Evolutionary conservation across 53 echinoderm and acorn worm species (phyloP).

Genomic region (Echinometra lucunter): DNA sequence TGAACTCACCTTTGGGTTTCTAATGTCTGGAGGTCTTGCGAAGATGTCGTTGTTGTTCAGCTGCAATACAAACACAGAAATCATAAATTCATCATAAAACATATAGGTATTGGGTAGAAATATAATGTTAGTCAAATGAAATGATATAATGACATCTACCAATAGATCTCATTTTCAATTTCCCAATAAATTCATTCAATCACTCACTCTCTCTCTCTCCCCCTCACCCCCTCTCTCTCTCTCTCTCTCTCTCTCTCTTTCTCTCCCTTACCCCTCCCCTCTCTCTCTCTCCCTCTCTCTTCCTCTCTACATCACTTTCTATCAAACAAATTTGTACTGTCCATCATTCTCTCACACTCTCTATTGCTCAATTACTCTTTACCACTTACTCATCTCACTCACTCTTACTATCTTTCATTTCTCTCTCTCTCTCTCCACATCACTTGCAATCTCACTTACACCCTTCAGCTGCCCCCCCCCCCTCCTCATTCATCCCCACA

Average conservation of each 20-base stretch:
- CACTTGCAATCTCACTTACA: background rate
- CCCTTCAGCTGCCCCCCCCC: no score
- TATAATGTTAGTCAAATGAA: no score
- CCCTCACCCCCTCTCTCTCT: background rate
- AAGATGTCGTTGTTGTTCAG: conserved; percentile 87
- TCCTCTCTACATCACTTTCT: background rate
- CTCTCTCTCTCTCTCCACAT: background rate
- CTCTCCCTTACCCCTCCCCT: background rate
- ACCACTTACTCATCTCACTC: background rate
- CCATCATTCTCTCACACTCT: background rate
- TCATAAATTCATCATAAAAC: background rate
- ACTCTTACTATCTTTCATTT: no score
- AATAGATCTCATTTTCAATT: no score
- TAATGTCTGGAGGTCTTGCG: conserved; percentile 91
- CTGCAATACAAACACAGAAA: conserved; percentile 64
- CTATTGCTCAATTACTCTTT: background rate
- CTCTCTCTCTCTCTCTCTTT: background rate
- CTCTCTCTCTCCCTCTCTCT: background rate
- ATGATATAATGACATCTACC: no score
- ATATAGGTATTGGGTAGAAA: background rate
- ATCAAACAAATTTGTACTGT: no score
- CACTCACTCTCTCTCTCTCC: background rate
- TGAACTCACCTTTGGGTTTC: conserved; percentile 90
- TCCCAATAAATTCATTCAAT: background rate
- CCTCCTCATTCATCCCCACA: no score